Percentiles rank a stretch among this genome's conserved stretches.
phyloP scores from a whole-genome alignment of 2,888 invertebrate genomes.

The Spodoptera picta region DNA sequence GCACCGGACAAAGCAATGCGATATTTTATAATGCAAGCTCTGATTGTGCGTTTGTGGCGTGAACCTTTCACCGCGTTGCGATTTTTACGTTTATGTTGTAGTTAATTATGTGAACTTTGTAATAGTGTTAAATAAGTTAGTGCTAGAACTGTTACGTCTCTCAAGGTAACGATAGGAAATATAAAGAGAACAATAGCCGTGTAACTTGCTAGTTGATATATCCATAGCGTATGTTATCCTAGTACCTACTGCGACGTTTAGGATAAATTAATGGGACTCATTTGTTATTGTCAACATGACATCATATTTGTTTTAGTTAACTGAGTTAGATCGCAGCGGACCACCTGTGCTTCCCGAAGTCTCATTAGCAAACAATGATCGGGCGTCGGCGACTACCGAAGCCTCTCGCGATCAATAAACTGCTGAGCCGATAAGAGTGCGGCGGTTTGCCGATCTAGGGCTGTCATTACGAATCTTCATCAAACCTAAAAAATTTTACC shows the following conservation, averaged over 20 bases:
- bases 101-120: constrained; percentile 35
- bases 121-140: constrained; percentile 46
- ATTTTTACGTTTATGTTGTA: constrained; percentile 44
- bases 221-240: constrained; percentile 28
- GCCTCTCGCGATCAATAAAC: constrained; percentile 74
- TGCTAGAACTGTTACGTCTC: constrained; percentile 38
- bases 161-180: constrained; percentile 36
- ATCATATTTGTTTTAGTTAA: constrained; percentile 75
- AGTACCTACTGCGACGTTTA: constrained; percentile 34
- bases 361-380: constrained; percentile 86
- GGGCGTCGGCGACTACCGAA: constrained; percentile 64
- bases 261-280: constrained; percentile 66
- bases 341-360: constrained; percentile 73
- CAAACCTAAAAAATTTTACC: constrained; percentile 10
- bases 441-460: constrained; percentile 51
- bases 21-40: constrained; percentile 43
- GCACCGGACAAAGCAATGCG: constrained; percentile 30
- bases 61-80: constrained; percentile 40
- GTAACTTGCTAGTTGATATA: constrained; percentile 43
- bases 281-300: constrained; percentile 70
- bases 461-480: constrained; percentile 32
- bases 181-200: constrained; percentile 45
- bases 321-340: constrained; percentile 62
- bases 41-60: constrained; percentile 46
- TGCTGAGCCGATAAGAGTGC: constrained; percentile 64